Evolutionary conservation across 2,113 vertebrate species (phyloP).

Genomic region (Prionailurus bengalensis): DNA sequence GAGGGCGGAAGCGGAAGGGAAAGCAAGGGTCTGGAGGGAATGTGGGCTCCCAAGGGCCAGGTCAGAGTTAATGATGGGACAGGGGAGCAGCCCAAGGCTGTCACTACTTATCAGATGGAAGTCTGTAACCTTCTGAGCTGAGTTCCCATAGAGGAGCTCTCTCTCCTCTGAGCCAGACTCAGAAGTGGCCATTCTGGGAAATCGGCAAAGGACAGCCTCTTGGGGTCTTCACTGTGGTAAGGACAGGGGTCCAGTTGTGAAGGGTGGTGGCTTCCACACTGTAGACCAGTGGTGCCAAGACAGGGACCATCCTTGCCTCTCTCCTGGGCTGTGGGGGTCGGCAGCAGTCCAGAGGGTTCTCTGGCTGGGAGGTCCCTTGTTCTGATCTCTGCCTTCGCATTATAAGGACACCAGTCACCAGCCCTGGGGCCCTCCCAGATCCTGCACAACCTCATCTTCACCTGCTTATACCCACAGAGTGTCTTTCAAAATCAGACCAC

Average conservation of each 20-base stretch:
- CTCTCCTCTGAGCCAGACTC: neutral
- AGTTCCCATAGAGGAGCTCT: neutral
- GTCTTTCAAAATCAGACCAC: neutral
- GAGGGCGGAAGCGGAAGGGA: neutral
- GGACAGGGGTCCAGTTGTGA: neutral
- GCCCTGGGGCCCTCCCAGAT: neutral
- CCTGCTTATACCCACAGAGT: neutral
- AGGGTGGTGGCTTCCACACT: neutral
- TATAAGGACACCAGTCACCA: neutral
- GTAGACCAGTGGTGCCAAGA: neutral
- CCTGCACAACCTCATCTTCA: neutral
- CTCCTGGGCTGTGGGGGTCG: neutral
- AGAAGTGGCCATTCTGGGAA: neutral
- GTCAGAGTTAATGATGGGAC: neutral
- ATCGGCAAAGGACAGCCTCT: neutral
- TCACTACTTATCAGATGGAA: neutral
- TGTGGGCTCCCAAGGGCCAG: neutral
- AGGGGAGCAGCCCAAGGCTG: neutral
- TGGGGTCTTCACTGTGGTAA: neutral
- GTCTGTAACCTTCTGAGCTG: neutral
- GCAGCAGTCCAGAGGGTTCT: no score
- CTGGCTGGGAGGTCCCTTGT: rapidly evolving
- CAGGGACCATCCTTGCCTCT: neutral
- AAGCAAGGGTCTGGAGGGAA: neutral
- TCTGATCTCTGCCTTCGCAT: neutral